Conservation (phyloP, 2,888 invertebrate species). For the Galerucella nymphaeae region DNA sequence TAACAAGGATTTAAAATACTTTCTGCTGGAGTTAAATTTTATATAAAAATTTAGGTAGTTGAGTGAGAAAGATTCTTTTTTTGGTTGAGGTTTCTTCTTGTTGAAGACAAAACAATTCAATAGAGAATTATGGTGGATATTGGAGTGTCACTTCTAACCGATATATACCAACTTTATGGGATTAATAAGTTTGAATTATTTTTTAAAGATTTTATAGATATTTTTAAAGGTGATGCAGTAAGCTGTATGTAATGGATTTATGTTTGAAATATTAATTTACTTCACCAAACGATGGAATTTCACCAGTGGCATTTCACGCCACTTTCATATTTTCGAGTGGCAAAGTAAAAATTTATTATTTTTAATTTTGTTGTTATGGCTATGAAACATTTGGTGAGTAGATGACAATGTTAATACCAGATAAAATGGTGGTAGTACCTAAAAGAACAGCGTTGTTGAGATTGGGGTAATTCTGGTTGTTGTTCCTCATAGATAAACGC, state of each 20-base stretch:
- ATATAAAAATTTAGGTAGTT: too few species aligned
- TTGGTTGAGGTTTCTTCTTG: too few species aligned
- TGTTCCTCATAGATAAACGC: conserved; percentile 61
- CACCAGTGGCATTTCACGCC: too few species aligned
- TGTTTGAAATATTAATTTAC: not conserved
- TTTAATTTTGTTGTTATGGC: not conserved
- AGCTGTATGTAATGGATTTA: not conserved
- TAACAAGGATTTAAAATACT: too few species aligned
- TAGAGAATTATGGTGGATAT: too few species aligned
- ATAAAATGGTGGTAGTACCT: conserved; percentile 51
- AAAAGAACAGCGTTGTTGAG: conserved; percentile 50
- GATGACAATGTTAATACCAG: conserved; percentile 27
- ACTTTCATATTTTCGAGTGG: not conserved
- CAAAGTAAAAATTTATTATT: not conserved
- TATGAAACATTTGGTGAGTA: conserved; percentile 17
- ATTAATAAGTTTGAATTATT: too few species aligned
- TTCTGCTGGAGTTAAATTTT: too few species aligned
- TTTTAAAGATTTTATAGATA: not conserved
- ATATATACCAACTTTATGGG: too few species aligned
- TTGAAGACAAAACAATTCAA: too few species aligned
- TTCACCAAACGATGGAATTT: not conserved
- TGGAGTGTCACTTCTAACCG: too few species aligned
- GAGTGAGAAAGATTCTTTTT: too few species aligned
- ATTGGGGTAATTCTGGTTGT: conserved; percentile 54
- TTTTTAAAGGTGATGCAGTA: conserved; percentile 4